Conservation (phyloP, 2,113 vertebrate species). For the Crotalus horridus region DNA sequence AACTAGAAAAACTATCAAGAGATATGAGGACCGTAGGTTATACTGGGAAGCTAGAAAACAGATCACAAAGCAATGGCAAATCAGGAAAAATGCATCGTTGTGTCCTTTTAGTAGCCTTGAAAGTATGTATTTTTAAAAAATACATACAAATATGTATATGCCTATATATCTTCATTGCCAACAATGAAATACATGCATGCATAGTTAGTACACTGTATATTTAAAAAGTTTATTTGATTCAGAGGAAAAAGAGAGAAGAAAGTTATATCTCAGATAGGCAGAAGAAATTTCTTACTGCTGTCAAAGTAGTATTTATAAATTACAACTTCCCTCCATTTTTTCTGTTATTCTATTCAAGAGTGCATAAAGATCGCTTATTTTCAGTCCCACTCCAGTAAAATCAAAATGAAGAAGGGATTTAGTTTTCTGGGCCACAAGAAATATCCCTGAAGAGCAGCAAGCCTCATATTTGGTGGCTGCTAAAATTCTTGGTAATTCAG, state of each 20-base stretch:
- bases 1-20: neutral
- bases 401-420: neutral
- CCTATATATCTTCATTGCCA: neutral
- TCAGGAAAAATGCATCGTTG: neutral
- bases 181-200: neutral
- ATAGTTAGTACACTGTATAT: neutral
- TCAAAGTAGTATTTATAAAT: neutral
- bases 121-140: neutral
- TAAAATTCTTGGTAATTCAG: constrained; percentile 42
- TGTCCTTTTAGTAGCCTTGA: neutral
- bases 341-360: neutral
- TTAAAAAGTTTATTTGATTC: neutral
- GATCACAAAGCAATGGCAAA: neutral
- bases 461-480: constrained; percentile 55
- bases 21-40: neutral
- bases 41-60: neutral
- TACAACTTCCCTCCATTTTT: neutral
- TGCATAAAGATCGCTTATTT: neutral
- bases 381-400: neutral
- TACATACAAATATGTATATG: neutral
- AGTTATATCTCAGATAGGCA: neutral
- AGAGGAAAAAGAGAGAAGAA: neutral
- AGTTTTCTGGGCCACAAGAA: constrained; percentile 52
- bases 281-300: neutral
- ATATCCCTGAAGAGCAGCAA: constrained; percentile 49